These are phyloP conservation scores for Phoxinus dragarum DNA, from an alignment of 2,797 vertebrate species.

Conservation along the genomic window DNA sequence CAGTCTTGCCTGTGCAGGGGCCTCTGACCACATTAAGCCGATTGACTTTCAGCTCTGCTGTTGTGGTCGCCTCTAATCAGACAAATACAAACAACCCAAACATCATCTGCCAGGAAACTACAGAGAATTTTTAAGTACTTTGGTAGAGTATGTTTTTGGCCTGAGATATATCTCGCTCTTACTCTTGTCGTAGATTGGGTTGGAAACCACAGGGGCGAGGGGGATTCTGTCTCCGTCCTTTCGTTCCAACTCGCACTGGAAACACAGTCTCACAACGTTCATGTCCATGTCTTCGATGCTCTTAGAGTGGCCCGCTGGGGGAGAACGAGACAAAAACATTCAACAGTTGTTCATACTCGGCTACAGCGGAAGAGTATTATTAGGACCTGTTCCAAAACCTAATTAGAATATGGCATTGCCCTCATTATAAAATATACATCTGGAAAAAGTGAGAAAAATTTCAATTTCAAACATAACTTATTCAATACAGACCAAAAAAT, in stretches of 20 bases:
- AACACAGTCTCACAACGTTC: slow-evolving; percentile 94
- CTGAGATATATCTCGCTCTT: slow-evolving; percentile 61
- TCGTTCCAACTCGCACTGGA: slow-evolving; percentile 87
- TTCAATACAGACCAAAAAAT: not conserved
- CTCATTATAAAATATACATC: not conserved
- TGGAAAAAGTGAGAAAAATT: no score
- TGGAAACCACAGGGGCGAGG: slow-evolving; percentile 87
- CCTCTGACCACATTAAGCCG: slow-evolving; percentile 85
- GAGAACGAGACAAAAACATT: slow-evolving; percentile 30
- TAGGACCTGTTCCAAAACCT: not conserved
- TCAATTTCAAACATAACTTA: no score
- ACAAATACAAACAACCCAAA: slow-evolving; percentile 29
- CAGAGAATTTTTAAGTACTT: not conserved
- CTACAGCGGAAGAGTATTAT: not conserved
- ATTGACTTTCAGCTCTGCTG: slow-evolving; percentile 89
- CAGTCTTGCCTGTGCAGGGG: slow-evolving; percentile 84
- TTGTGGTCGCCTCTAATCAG: slow-evolving; percentile 87
- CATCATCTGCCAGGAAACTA: not conserved
- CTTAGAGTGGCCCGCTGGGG: slow-evolving; percentile 86
- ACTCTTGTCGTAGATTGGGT: slow-evolving; percentile 95
- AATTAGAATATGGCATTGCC: not conserved
- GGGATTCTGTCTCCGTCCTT: slow-evolving; percentile 74
- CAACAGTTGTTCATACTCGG: not conserved
- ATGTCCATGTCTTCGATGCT: slow-evolving; percentile 97
- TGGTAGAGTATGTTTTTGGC: not conserved